Percentiles rank a stretch among this genome's conserved stretches.
Conservation (phyloP, 37 sponge, comb jelly and placozoan species). For the Theonella swinhoei region DNA sequence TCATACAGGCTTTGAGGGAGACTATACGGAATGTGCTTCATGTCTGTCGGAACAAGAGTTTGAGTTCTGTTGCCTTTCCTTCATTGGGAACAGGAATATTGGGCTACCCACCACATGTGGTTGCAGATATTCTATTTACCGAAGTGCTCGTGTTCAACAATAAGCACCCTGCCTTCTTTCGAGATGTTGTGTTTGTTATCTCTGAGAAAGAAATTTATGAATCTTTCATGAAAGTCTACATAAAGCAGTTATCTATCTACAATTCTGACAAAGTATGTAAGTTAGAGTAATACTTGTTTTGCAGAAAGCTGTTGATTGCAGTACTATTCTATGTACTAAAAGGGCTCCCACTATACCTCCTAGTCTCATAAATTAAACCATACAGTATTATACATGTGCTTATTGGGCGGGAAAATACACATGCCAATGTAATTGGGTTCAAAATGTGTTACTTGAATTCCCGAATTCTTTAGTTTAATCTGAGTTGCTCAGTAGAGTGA, state of each 20-base stretch:
- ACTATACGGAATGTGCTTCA: conserved; percentile 17
- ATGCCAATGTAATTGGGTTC: too few relatives aligned
- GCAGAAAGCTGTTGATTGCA: too few relatives aligned
- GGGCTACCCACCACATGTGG: conserved; percentile 24
- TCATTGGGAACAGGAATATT: conserved; percentile 42
- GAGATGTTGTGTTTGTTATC: conserved; percentile 27
- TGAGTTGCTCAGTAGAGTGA: too few relatives aligned
- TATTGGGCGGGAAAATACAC: too few relatives aligned
- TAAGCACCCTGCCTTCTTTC: background rate
- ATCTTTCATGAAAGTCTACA: conserved; percentile 25
- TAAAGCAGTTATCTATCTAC: background rate
- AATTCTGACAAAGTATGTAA: background rate
- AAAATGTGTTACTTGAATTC: too few relatives aligned
- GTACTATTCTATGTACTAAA: too few relatives aligned
- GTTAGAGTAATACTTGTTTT: too few relatives aligned
- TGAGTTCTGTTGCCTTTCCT: conserved; percentile 34
- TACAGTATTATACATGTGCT: too few relatives aligned
- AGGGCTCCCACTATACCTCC: too few relatives aligned
- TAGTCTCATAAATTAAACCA: too few relatives aligned
- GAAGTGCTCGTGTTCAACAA: conserved; percentile 32
- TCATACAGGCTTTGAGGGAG: conserved; percentile 11
- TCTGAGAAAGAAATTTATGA: conserved; percentile 16
- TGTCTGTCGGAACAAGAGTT: conserved; percentile 2
- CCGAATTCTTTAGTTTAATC: too few relatives aligned
- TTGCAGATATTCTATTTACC: conserved; percentile 29